Evolutionary conservation across 2,113 vertebrate species (phyloP).

Genomic region (Pedetes capensis): DNA sequence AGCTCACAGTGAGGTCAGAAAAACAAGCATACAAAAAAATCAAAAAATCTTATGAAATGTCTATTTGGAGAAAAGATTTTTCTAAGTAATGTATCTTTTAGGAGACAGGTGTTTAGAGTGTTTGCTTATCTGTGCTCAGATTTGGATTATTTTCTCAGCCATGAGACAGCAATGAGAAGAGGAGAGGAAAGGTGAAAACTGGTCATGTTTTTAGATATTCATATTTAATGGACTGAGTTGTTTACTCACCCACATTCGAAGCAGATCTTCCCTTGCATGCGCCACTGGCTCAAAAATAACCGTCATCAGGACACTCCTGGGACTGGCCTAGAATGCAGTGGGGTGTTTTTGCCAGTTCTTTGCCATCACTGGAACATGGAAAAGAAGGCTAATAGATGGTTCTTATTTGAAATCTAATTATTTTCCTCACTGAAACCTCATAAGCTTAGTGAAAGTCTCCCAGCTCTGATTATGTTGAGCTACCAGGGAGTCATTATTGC

Average conservation of each 20-base stretch:
- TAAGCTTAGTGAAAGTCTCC: not conserved
- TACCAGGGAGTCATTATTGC: not conserved
- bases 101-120: constrained; percentile 1
- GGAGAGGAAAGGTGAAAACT: constrained; percentile 28
- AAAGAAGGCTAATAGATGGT: constrained; percentile 9
- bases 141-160: constrained; percentile 36
- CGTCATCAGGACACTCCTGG: constrained; percentile 52
- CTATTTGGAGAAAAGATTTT: not conserved
- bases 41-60: not conserved
- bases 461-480: not conserved
- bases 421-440: constrained; percentile 42
- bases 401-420: constrained; percentile 67
- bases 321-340: constrained; percentile 46
- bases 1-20: not conserved
- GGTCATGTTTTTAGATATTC: constrained; percentile 43
- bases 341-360: constrained; percentile 21
- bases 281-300: constrained; percentile 71
- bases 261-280: constrained; percentile 10
- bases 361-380: constrained; percentile 36
- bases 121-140: constrained; percentile 12
- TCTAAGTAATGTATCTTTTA: not conserved
- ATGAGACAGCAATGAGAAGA: constrained; percentile 34
- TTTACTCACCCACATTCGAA: constrained; percentile 69
- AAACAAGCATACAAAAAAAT: not conserved
- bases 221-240: constrained; percentile 48